Base-by-base conservation (phyloP, 2,113 vertebrate species). In the Nesogale talazaci region DNA sequence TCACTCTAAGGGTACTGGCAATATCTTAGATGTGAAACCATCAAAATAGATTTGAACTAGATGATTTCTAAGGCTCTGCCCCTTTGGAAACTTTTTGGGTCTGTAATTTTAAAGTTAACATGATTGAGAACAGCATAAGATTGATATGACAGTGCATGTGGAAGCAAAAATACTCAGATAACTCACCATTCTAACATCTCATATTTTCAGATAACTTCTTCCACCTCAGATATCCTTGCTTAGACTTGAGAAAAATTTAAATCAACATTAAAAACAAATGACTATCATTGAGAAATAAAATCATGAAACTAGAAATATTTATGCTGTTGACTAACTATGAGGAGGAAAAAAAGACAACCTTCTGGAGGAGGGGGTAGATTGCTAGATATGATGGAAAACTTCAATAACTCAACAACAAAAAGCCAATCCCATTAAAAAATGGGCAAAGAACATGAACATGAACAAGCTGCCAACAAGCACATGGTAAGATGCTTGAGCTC, bases 101-200 rank as follows among this genome's bases (percentile, higher is more conserved):
- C 29, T 72, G 7, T 34, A 72, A 95, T 90, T 94, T 94, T 75
- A 63, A 75, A 94, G 34, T 29, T 84, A 81, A 91, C 92, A 81
- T 88, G 17, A 77, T 89, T 86, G 42, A 59, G 27, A 67, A 3
- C 25, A 75, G 4, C 52, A 57, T 86, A 56, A 79, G 67, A 92
- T 89, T 72, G 86, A 72, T 79, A 86, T 16, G 61, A 78, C 14
- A 82, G 4, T 63, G 57, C 31, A 74, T 67, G 31, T 29, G 20
- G 9, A 72, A 83, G 72, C 52, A 79, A 88, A 88, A 83, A 27
- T 40, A 52, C 75, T 85, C 75, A 91, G 84, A 88, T 52, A 91
- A 89, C 20, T 95, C 57, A 86, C 61, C 75, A 86, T 17, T 76
- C 56, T 76, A 83, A 93, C 38, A 93, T 75, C 59, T 52, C 46